phyloP scores from a whole-genome alignment of 2,797 vertebrate species.

The Lithobates sylvaticus region DNA sequence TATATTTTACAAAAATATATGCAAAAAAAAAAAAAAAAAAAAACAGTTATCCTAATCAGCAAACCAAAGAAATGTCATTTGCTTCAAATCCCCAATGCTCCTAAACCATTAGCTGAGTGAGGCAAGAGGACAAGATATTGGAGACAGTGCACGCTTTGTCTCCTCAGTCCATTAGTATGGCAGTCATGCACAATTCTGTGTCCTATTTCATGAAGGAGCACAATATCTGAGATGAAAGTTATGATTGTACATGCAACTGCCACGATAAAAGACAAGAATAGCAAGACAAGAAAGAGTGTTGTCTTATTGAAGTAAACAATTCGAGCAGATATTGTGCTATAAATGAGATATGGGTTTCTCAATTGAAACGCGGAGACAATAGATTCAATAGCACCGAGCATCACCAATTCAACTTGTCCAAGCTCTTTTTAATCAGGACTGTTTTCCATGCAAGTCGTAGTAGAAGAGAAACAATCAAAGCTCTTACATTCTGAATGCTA shows the following conservation, averaged over 20 bases:
- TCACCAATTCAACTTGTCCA: conserved; percentile 58
- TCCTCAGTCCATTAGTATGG: conserved; percentile 67
- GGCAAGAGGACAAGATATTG: conserved; percentile 66
- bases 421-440: conserved; percentile 47
- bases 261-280: conserved; percentile 59
- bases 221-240: conserved; percentile 64
- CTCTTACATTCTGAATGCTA: conserved; percentile 73
- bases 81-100: conserved; percentile 66
- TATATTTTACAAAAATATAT: neutral
- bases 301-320: conserved; percentile 63
- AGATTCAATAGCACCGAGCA: conserved; percentile 60
- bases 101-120: conserved; percentile 64
- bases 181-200: conserved; percentile 65
- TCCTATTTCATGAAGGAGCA: conserved; percentile 62
- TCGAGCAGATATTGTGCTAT: conserved; percentile 60
- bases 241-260: conserved; percentile 64
- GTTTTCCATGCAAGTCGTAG: conserved; percentile 65
- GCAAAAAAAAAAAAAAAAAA: too few species aligned
- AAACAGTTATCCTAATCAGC: conserved; percentile 7
- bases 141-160: conserved; percentile 62
- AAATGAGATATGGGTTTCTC: conserved; percentile 65
- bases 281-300: conserved; percentile 60
- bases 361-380: conserved; percentile 50
- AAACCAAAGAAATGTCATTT: conserved; percentile 37
- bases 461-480: conserved; percentile 75